Evolutionary conservation across 2,113 vertebrate genomes (phyloP).

Genomic region (Neogobius melanostomus): DNA sequence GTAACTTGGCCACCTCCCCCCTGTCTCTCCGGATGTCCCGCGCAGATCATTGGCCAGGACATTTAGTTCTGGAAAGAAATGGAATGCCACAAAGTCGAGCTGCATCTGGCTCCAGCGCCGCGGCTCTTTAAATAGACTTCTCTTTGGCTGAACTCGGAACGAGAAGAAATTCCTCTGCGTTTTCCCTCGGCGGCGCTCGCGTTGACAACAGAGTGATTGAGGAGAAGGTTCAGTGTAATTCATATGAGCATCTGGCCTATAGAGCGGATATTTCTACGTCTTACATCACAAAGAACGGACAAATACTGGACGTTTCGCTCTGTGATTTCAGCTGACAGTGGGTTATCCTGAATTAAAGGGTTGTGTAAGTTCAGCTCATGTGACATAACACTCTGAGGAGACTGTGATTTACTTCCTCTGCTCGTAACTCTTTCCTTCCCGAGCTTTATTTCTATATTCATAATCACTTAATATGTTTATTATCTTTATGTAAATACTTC

Average conservation of each 20-base stretch:
- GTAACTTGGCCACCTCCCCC: not conserved
- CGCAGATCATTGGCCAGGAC: conserved; percentile 64
- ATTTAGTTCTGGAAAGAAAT: conserved; percentile 67
- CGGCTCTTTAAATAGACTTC: conserved; percentile 64
- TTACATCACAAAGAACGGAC: too few species aligned
- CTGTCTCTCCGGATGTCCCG: conserved; percentile 61
- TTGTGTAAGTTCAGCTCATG: too few species aligned
- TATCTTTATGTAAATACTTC: too few species aligned
- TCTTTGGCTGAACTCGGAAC: conserved; percentile 24
- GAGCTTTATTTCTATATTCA: too few species aligned
- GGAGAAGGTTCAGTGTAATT: not conserved
- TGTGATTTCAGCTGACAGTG: too few species aligned
- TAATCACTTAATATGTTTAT: too few species aligned
- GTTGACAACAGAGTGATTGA: conserved; percentile 21
- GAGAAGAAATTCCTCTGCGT: conserved; percentile 20
- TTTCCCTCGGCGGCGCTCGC: conserved; percentile 37
- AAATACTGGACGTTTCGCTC: too few species aligned
- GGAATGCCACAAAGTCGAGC: conserved; percentile 62
- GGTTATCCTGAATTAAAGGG: too few species aligned
- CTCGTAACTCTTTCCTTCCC: too few species aligned
- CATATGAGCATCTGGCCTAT: not conserved
- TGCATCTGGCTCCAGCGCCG: conserved; percentile 52
- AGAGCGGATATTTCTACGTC: not conserved
- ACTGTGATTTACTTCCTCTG: too few species aligned
- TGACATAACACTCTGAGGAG: too few species aligned